Evolutionary conservation across 2,888 invertebrate genomes (phyloP), one percentile per base, ranked within the genome.

Genomic region (Rapana venosa): DNA sequence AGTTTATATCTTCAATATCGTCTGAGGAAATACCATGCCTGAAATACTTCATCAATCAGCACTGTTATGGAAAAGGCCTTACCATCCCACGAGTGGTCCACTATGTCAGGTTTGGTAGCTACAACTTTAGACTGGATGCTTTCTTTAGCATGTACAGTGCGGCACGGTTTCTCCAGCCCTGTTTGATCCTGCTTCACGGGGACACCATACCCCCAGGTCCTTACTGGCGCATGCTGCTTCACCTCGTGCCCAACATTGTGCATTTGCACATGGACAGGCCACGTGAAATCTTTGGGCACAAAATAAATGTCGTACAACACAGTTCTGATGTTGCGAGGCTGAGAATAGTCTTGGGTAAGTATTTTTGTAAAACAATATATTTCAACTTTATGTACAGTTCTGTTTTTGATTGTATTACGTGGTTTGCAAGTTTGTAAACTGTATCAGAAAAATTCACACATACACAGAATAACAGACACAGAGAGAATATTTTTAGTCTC

Each of bases 151-250:
- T 94, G 35, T 90, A 93, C 8, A 94, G 94, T 87, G 93, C 89
- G 32, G 90, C 91, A 83, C 92, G 92, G 56, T 89, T 91, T 35
- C 91, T 93, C 35, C n/a, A 93, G 47, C 94, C 94, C 5, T 94
- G 94, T 91, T 86, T 93, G 87, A 93, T 94, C 61, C 58, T 94
- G 66, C 88, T 94, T 61, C 94, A 94, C 88, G 93, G 93, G 0
- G 93, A 93, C 85, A 89, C 88, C 58, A 88, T 92, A 70, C 94
- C 94, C 1, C 90, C 88, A 22, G 94, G 94, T 0, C 87, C 91
- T 8, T 92, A 93, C 81, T 94, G 94, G 94, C 90, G 87, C 22
- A 92, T 93, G 74, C 92, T 94, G 66, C 90, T 94, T 32, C 91
- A 91, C n/a, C 90, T 94, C 15, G 93, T 93, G 35, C 91, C 93